Percentiles rank a stretch among this genome's conserved stretches.
Conservation (phyloP, 2,797 vertebrate species). For the Linurgus olivaceus region DNA sequence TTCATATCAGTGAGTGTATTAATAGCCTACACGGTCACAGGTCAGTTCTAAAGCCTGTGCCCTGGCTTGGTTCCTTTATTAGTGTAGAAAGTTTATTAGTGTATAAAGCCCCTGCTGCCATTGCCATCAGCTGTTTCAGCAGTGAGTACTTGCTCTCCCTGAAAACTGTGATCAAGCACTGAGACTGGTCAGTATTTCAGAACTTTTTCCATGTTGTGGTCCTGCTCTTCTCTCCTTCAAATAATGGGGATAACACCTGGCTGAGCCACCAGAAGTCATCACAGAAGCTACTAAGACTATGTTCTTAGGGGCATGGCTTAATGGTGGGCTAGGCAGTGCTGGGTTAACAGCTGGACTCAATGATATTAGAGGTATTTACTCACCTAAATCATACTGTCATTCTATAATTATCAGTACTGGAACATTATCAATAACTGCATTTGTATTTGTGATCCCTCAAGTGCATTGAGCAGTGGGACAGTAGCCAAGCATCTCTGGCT, state of each 20-base stretch:
- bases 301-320: neutral
- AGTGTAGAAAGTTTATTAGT: neutral
- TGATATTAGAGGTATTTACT: neutral
- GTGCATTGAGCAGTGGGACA: neutral
- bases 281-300: neutral
- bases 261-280: neutral
- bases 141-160: neutral
- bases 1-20: neutral
- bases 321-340: neutral
- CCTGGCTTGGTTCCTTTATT: neutral
- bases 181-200: neutral
- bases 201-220: neutral
- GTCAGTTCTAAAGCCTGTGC: neutral
- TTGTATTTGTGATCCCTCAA: neutral
- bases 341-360: neutral
- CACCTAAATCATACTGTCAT: neutral
- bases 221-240: fast-evolving
- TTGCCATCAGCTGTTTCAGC: neutral
- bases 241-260: neutral
- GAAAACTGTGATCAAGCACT: neutral
- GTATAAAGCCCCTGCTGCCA: fast-evolving
- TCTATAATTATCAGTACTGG: neutral
- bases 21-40: neutral
- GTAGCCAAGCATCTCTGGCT: neutral
- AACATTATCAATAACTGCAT: neutral